These are phyloP conservation scores for Montipora sp. DNA, from an alignment of 64 coral and sea anemone species.

Conservation along the genomic window DNA sequence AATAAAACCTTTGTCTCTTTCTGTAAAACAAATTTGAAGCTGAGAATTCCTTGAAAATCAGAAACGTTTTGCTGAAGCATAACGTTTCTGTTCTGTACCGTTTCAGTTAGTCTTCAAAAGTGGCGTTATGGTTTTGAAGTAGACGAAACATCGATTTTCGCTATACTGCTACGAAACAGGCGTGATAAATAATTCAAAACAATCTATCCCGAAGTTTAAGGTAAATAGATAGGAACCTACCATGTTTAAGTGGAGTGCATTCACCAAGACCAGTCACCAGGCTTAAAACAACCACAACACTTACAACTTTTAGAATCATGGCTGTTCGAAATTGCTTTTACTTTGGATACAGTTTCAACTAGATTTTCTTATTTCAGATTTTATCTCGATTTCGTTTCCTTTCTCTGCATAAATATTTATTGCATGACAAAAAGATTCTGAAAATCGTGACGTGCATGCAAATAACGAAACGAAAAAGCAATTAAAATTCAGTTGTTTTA, in stretches of 20 bases:
- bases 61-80: too few relatives aligned
- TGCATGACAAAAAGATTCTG: not conserved
- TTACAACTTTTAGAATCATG: not conserved
- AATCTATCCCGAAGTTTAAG: not conserved
- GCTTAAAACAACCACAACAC: not conserved
- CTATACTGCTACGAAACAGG: too few relatives aligned
- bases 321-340: not conserved
- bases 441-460: not conserved
- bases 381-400: not conserved
- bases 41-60: too few relatives aligned
- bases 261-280: not conserved
- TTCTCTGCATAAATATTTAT: not conserved
- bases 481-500: not conserved
- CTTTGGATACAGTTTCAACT: not conserved
- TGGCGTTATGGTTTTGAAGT: too few relatives aligned
- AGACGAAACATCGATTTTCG: too few relatives aligned
- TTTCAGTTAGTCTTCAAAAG: too few relatives aligned
- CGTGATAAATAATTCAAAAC: too few relatives aligned
- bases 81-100: too few relatives aligned
- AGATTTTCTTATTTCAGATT: not conserved
- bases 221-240: not conserved
- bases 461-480: not conserved
- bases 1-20: too few relatives aligned
- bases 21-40: too few relatives aligned
- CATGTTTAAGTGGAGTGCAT: not conserved